Evolutionary conservation across 2,888 invertebrate species (phyloP).

Genomic region (Calameuta filiformis): DNA sequence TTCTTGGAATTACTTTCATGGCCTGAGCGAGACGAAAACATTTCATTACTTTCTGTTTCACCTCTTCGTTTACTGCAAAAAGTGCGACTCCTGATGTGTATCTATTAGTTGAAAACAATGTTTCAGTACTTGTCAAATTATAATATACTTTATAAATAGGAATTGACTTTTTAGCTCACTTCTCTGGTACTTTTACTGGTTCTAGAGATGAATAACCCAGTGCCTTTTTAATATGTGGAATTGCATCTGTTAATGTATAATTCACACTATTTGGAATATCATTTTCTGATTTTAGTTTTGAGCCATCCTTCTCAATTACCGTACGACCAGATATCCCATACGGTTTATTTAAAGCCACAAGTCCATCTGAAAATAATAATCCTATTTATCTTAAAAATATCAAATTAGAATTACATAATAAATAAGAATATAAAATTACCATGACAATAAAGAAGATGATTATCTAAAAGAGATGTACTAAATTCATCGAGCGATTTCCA

Average conservation of each 20-base stretch:
- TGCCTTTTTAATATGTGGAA: conserved; percentile 34
- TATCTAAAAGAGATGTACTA: conserved; percentile 26
- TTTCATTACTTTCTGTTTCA: conserved; percentile 24
- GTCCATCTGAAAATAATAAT: conserved; percentile 43
- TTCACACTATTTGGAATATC: conserved; percentile 28
- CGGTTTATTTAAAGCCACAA: conserved; percentile 57
- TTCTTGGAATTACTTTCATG: conserved; percentile 21
- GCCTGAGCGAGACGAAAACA: conserved; percentile 21
- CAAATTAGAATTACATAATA: not conserved
- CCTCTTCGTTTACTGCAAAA: conserved; percentile 26
- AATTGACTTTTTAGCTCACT: conserved; percentile 26
- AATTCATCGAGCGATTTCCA: conserved; percentile 43
- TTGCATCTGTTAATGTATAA: conserved; percentile 37
- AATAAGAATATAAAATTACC: conserved; percentile 25
- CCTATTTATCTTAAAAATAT: not conserved
- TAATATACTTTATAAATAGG: not conserved
- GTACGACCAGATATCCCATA: conserved; percentile 49
- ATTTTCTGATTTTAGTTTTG: not conserved
- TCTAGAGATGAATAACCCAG: conserved; percentile 36
- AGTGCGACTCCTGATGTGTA: conserved; percentile 42
- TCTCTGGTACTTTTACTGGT: conserved; percentile 37
- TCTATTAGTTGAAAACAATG: conserved; percentile 24
- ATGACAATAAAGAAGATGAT: conserved; percentile 35
- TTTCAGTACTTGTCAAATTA: not conserved
- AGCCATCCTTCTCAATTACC: not conserved